A percentile compares a stretch with the other conserved stretches of the same genome.
phyloP scores from a whole-genome alignment of 2,113 vertebrate genomes.

The Oreocharis arfaki region DNA sequence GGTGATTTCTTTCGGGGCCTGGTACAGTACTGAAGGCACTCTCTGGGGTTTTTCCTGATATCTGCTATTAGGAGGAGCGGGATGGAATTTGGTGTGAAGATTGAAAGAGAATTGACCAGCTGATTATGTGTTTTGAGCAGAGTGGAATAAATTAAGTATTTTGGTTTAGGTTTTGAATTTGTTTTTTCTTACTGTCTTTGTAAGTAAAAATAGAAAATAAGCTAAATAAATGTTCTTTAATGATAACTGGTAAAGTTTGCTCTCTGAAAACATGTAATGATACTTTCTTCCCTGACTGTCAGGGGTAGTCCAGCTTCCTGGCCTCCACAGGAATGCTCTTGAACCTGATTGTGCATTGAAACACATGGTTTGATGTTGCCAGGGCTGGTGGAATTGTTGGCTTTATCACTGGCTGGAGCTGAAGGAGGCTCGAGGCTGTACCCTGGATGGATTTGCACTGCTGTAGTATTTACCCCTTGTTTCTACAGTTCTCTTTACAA shows the following conservation, averaged over 20 bases:
- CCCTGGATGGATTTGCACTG: neutral
- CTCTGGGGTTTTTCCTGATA: neutral
- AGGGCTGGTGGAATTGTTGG: neutral
- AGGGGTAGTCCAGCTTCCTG: neutral
- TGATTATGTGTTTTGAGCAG: neutral
- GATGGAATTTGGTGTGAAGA: neutral
- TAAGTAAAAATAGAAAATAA: neutral
- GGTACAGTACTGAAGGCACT: neutral
- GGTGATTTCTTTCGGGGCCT: neutral
- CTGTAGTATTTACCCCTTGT: neutral
- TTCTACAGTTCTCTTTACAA: neutral
- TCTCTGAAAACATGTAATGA: neutral
- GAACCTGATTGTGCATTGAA: neutral
- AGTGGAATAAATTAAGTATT: neutral
- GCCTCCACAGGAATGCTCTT: neutral
- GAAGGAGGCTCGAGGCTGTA: neutral
- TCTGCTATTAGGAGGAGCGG: neutral
- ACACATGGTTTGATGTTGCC: neutral
- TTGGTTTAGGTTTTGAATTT: neutral
- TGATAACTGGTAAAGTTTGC: neutral
- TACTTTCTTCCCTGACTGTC: neutral
- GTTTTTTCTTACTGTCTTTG: neutral
- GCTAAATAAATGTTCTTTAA: neutral
- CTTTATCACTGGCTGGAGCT: neutral
- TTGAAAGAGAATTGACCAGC: neutral